phyloP scores from a whole-genome alignment of 2,888 invertebrate genomes.

The Biston stratarius region DNA sequence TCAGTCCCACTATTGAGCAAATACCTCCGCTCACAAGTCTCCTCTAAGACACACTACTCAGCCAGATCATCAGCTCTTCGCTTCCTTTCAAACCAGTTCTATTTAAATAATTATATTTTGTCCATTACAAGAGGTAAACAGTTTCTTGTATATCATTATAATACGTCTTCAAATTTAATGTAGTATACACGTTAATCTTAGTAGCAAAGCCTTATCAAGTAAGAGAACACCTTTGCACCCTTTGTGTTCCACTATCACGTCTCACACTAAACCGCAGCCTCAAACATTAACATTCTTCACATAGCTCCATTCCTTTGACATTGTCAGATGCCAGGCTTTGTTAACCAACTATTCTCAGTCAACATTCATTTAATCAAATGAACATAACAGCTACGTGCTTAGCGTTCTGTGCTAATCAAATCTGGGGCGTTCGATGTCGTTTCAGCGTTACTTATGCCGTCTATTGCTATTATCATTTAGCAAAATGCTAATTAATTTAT shows the following conservation, averaged over 20 bases:
- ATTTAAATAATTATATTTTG: too few species aligned
- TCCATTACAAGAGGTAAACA: too few species aligned
- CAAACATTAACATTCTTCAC: constrained; percentile 55
- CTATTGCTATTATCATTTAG: not conserved
- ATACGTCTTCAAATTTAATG: constrained; percentile 4
- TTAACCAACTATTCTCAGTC: constrained; percentile 60
- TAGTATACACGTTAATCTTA: constrained; percentile 11
- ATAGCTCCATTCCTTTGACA: constrained; percentile 58
- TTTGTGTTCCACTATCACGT: constrained; percentile 41
- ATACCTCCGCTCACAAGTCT: too few species aligned
- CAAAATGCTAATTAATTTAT: constrained; percentile 4
- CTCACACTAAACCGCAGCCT: constrained; percentile 45
- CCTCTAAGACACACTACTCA: too few species aligned
- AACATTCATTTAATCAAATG: constrained; percentile 73
- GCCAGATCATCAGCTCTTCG: too few species aligned
- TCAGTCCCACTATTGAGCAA: too few species aligned
- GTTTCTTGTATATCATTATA: not conserved
- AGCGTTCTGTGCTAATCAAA: constrained; percentile 69
- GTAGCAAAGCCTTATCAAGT: constrained; percentile 26
- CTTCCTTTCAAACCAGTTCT: too few species aligned
- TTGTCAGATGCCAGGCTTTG: constrained; percentile 57
- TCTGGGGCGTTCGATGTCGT: constrained; percentile 61
- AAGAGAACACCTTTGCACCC: constrained; percentile 34
- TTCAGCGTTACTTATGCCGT: constrained; percentile 56
- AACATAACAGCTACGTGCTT: constrained; percentile 71